Conservation (phyloP, 1,140 invertebrate genomes). For the Macrosteles quadrilineatus region DNA sequence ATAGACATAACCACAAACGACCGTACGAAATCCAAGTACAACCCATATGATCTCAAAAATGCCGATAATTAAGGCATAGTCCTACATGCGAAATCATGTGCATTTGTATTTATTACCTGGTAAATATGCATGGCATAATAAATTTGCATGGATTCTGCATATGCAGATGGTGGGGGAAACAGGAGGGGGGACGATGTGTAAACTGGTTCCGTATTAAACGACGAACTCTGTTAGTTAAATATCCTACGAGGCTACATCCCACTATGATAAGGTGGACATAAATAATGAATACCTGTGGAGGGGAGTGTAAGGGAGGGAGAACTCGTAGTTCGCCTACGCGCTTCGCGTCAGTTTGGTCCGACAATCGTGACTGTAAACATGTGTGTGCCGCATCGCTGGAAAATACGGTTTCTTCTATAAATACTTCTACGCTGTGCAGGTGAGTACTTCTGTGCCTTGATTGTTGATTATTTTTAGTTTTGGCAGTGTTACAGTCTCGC, state of each 20-base stretch:
- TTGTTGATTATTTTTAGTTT: not conserved
- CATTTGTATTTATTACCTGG: too few relatives aligned
- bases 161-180: too few relatives aligned
- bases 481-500: not conserved
- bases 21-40: too few relatives aligned
- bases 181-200: not conserved
- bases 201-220: slow-evolving; percentile 21
- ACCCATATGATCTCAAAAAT: too few relatives aligned
- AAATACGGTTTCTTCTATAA: slow-evolving; percentile 26
- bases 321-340: slow-evolving; percentile 23
- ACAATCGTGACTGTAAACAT: slow-evolving; percentile 10
- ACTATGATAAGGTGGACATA: slow-evolving; percentile 18
- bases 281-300: slow-evolving; percentile 16
- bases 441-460: not conserved
- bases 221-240: slow-evolving; percentile 24
- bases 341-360: not conserved
- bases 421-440: not conserved
- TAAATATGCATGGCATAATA: too few relatives aligned
- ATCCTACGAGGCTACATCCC: slow-evolving; percentile 16
- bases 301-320: not conserved
- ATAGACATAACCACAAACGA: too few relatives aligned
- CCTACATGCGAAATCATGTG: too few relatives aligned
- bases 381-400: slow-evolving; percentile 24
- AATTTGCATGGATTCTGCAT: too few relatives aligned
- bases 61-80: too few relatives aligned